Evolutionary conservation across 2,888 invertebrate genomes (phyloP).

Genomic region (Nephrotoma flavescens): DNA sequence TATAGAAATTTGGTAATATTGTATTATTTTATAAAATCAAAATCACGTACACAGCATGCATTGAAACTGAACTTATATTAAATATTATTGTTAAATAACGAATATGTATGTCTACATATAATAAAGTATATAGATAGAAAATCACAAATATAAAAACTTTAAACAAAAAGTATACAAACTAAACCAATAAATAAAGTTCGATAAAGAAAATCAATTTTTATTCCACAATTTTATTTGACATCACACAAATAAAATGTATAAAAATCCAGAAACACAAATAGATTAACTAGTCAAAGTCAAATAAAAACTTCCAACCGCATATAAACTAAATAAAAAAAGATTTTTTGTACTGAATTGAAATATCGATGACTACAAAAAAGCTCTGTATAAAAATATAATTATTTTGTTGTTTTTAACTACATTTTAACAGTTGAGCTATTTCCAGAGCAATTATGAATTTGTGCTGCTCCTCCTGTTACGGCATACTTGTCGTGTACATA

Average conservation of each 20-base stretch:
- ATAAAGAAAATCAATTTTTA: background rate
- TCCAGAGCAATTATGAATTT: no score
- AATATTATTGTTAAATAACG: background rate
- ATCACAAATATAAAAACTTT: background rate
- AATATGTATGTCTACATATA: background rate
- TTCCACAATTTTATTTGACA: background rate
- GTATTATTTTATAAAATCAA: background rate
- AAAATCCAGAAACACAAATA: background rate
- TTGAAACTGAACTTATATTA: background rate
- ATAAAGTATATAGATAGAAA: background rate
- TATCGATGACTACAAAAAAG: background rate
- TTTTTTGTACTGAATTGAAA: background rate
- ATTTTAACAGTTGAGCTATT: background rate
- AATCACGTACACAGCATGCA: background rate
- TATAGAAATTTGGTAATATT: background rate
- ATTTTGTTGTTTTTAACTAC: background rate
- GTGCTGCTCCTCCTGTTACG: no score
- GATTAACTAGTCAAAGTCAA: background rate
- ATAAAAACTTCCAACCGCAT: background rate
- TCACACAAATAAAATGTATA: background rate
- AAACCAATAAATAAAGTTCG: background rate
- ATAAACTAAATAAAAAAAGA: background rate
- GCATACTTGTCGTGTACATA: background rate
- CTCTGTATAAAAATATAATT: background rate
- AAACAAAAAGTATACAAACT: background rate